Base-by-base conservation (phyloP, 2,797 vertebrate genomes). In the Trematomus bernacchii region DNA sequence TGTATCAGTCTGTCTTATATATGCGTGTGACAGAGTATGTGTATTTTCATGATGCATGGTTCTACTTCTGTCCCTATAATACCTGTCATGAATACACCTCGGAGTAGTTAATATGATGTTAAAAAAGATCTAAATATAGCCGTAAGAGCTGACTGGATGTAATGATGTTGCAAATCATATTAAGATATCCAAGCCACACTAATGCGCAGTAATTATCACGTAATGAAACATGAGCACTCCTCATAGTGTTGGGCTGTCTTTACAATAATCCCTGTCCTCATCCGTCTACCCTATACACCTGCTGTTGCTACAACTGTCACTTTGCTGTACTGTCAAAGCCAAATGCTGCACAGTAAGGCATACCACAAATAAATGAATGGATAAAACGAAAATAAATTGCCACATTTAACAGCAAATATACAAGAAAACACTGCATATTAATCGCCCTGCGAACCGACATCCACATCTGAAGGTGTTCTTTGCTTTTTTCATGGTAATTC, bases 41-140 rank as follows among this genome's bases (percentile, higher is more conserved):
- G 55, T 50, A 44, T 55, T 37, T 37, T 7, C 33, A 68, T 52
- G 72, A 60, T 61, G 53, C 57, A 66, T 43, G 5, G 33, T 64
- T 85, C 79, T 66, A 51, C 44, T 48, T 62, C 46, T 80, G 71
- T 89, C 72, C 83, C 69, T 82, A 87, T 65, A 79, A 66, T 77
- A 85, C 85, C 76, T 86, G 84, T 91, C 83, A 85, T 91, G 84
- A 92, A 93, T 90, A 91, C 91, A 91, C 62, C 65, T 79, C 75
- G 23, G 54, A 85, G 80, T 85, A 86, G 67, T 75, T 82, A 87
- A 89, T 82, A 58, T 69, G 66, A 76, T 66, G 68, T 67, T 84
- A 78, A 70, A 71, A 48, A 84, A 53, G 30, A 85, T 79, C 77
- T 80, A 80, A 82, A 80, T 78, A 66, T 70, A 85, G 60, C 73